Evolutionary conservation across 53 echinoderm and acorn worm genomes (phyloP).

Genomic region (Echinometra lucunter): DNA sequence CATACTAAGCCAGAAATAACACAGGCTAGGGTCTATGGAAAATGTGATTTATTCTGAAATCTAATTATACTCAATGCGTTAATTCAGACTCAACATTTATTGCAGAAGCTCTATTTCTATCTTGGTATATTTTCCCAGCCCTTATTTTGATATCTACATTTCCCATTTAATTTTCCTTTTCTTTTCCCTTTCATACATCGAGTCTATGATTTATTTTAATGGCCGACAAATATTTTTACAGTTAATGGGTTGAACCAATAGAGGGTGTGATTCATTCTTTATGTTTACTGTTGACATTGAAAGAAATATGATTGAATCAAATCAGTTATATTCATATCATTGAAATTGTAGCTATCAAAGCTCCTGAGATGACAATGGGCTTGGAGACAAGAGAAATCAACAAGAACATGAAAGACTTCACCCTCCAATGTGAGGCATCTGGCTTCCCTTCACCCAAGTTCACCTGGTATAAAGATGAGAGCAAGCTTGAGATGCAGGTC

Average conservation of each 20-base stretch:
- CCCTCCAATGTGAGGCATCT: slow-evolving; percentile 75
- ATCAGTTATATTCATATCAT: background rate
- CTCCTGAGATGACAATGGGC: slow-evolving; percentile 60
- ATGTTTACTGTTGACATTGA: background rate
- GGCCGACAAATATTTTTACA: too few species aligned
- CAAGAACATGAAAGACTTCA: slow-evolving; percentile 73
- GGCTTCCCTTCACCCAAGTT: slow-evolving; percentile 80
- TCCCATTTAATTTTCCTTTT: too few species aligned
- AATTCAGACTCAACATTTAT: too few species aligned
- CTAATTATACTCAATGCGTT: too few species aligned
- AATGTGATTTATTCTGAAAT: too few species aligned
- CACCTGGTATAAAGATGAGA: slow-evolving; percentile 83
- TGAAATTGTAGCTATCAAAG: slow-evolving; percentile 55
- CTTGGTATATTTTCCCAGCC: background rate
- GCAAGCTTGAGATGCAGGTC: slow-evolving; percentile 30
- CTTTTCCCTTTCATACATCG: too few species aligned
- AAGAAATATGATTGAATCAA: background rate
- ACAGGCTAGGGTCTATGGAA: too few species aligned
- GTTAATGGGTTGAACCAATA: too few species aligned
- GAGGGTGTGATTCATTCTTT: background rate
- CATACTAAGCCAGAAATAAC: too few species aligned
- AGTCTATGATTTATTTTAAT: too few species aligned
- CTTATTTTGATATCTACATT: background rate
- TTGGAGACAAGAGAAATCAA: slow-evolving; percentile 58
- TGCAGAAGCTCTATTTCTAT: background rate